Percentiles rank a stretch among this genome's conserved stretches.
Conservation (phyloP, 2,888 invertebrate genomes). For the Tolmerus cingulatus region DNA sequence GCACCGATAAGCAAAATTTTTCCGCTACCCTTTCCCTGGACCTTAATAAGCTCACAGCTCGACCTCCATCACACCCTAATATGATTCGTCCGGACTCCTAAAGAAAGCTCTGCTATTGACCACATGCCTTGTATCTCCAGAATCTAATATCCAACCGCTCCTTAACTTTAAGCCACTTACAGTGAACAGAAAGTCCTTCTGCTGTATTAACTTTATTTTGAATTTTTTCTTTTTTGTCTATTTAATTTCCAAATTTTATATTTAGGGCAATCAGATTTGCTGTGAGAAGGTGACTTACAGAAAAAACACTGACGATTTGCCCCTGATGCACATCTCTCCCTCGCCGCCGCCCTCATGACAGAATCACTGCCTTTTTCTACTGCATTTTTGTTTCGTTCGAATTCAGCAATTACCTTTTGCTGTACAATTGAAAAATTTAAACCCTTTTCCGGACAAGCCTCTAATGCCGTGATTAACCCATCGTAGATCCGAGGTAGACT, state of each 20-base stretch:
- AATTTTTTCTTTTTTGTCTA: too few species aligned
- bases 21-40: slow-evolving; percentile 46
- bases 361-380: background rate
- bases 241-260: slow-evolving; percentile 16
- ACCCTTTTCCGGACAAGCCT: slow-evolving; percentile 41
- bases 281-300: slow-evolving; percentile 44
- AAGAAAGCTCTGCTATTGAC: slow-evolving; percentile 47
- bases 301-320: slow-evolving; percentile 43
- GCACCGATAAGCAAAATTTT: slow-evolving; percentile 38
- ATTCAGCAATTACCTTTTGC: slow-evolving; percentile 46
- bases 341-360: too few species aligned
- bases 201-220: slow-evolving; percentile 38
- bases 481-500: slow-evolving; percentile 47
- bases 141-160: slow-evolving; percentile 50
- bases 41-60: slow-evolving; percentile 45
- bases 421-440: slow-evolving; percentile 40
- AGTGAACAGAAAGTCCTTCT: slow-evolving; percentile 35
- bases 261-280: slow-evolving; percentile 42
- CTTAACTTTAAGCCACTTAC: background rate
- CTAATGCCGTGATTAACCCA: slow-evolving; percentile 47
- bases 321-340: too few species aligned
- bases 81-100: slow-evolving; percentile 43
- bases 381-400: slow-evolving; percentile 26
- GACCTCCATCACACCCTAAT: slow-evolving; percentile 43
- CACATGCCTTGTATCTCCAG: slow-evolving; percentile 49